Base-by-base conservation (phyloP, 2,797 vertebrate species). In the Schizothorax lantsangensis region DNA sequence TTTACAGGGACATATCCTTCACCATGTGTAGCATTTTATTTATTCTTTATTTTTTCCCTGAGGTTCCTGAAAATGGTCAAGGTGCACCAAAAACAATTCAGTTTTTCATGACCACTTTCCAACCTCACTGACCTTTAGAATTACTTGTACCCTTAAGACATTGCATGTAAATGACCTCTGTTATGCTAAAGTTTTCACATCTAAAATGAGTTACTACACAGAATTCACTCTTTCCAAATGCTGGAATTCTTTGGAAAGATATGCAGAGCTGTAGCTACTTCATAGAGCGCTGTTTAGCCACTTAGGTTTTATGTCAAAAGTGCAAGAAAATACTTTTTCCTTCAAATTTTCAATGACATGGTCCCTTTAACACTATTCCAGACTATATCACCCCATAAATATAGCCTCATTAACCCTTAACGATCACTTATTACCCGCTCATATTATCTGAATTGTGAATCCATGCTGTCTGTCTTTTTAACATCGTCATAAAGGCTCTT, bases 391-490 rank as follows among this genome's bases (percentile, higher is more conserved):
- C 33, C 14, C 33, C 66, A 82, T 72, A 79, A 79, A 79, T 79
- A 49, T 43, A 80, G 75, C 66, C 77, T 79, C 66, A 57, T 85
- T 85, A 79, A 72, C 52, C 26, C 52, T 72, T 79, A 79, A 72
- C 26, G 52, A 62, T 45, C 66, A 59, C 30, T 80, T 85, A 85
- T 72, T 57, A 85, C 38, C 52, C 0, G 36, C 78, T 80, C 66
- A 57, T 79, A 80, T 80, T 36, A 72, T 80, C 49, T 79, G 77
- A 79, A 52, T 40, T 52, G 59, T 79, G 74, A 78, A 75, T 78
- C 59, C 79, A 59, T 52, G 54, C 72, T 86, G 30, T 82, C 78
- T 77, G 83, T 83, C 89, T 85, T 79, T 84, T 85, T 84, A 85
- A 43, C 86, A 66, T 45, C 6, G 8, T 85, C 62, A 88, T 87